A percentile compares a stretch with the other conserved stretches of the same genome.
Evolutionary conservation across 2,888 invertebrate genomes (phyloP).

Genomic region (Epinotia ramella): DNA sequence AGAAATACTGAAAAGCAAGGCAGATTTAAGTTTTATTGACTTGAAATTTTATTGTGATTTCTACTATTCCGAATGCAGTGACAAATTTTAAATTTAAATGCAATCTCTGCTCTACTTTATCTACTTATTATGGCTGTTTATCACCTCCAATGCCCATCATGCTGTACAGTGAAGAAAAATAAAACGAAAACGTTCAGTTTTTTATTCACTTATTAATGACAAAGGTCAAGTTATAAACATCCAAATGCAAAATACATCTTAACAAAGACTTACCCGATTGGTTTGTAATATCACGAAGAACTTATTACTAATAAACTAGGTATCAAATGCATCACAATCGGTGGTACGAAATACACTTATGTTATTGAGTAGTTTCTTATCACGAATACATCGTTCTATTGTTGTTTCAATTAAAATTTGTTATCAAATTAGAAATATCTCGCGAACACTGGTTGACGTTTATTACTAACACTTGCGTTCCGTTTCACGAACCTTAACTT

Average conservation of each 20-base stretch:
- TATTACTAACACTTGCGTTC: conserved; percentile 21
- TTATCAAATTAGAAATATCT: conserved; percentile 52
- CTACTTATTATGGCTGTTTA: conserved; percentile 17
- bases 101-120: too few species aligned
- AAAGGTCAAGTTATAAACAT: conserved; percentile 29
- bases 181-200: conserved; percentile 12
- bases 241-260: conserved; percentile 35
- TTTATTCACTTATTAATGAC: conserved; percentile 21
- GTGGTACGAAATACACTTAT: conserved; percentile 36
- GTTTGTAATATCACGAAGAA: conserved; percentile 32
- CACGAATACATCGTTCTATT: conserved; percentile 47
- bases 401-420: conserved; percentile 50
- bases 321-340: conserved; percentile 42
- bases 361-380: conserved; percentile 40
- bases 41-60: not conserved
- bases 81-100: not conserved
- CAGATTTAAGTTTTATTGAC: not conserved
- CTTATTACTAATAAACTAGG: conserved; percentile 32
- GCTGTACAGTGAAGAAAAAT: not conserved
- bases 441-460: conserved; percentile 37
- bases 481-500: conserved; percentile 18
- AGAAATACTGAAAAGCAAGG: not conserved
- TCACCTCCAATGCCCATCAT: conserved; percentile 13
- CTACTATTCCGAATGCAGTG: not conserved
- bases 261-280: conserved; percentile 44